Evolutionary conservation across 64 coral and sea anemone genomes (phyloP), one percentile per base, ranked within the genome.

Genomic region (Montipora efflorescens): DNA sequence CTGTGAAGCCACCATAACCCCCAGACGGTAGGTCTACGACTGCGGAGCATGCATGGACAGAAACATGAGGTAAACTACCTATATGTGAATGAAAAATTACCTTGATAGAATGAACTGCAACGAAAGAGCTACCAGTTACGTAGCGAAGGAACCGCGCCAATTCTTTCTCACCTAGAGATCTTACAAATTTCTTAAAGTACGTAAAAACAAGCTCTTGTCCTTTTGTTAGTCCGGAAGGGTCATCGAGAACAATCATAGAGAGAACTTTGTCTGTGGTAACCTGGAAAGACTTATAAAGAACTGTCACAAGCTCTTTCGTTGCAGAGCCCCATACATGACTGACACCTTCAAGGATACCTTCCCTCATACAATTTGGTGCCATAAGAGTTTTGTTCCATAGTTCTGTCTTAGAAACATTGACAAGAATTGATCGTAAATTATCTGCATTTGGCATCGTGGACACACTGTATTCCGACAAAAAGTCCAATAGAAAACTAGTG

Each of bases 251-350:
- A 52, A 89, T 74, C 46, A 89, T 70, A 15, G 87, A 89, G 57
- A 89, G 87, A 51, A 77, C 87, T 89, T 77, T 77, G 44, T 89
- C 72, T 20, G 73, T 89, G 5, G 19, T 76, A 77, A 89, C 87
- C 18, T 74, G 57, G 4, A 89, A n/a, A 14, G 73, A 18, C 14
- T 75, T 14, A 15, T 89, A 89, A 52, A 77, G 72, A 71, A 76
- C 67, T 47, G 14, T 18, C 7, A 88, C 72, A 14, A 28, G 57
- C 11, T 88, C 51, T 25, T 57, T 48, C 18, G 48, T 49, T 18
- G 64, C 58, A 47, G 84, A 64, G 0, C 13, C 10, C 59, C 59
- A 64, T 12, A 64, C 8, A 11, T 64, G 8, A 14, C 14, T 64
- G 4, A 64, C 59, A 64, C 59, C 59, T 64, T 64, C 59, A 64